phyloP scores from a whole-genome alignment of 2,113 vertebrate genomes.

The Eublepharis macularius region DNA sequence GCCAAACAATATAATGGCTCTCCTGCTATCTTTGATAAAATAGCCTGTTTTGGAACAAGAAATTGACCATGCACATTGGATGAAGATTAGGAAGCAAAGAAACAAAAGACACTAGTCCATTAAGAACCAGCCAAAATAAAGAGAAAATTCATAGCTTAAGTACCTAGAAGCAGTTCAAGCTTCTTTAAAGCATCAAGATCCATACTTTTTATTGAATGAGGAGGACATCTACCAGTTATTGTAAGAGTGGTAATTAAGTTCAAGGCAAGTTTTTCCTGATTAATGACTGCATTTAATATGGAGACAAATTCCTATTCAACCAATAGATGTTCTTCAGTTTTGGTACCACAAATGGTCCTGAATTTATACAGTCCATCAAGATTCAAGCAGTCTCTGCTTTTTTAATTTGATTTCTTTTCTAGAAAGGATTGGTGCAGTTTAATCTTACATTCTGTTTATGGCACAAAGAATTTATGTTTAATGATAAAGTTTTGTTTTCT shows the following conservation, averaged over 20 bases:
- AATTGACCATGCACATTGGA: neutral
- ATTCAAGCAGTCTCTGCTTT: neutral
- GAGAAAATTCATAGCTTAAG: constrained; percentile 41
- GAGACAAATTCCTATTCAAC: neutral
- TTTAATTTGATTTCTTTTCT: constrained; percentile 31
- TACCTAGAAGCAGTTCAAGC: neutral
- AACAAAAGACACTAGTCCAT: constrained; percentile 26
- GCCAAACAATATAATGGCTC: constrained; percentile 18
- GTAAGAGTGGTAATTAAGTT: constrained; percentile 4
- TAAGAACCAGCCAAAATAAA: constrained; percentile 8
- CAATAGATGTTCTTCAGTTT: neutral
- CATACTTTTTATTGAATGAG: constrained; percentile 26
- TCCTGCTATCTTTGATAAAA: constrained; percentile 21
- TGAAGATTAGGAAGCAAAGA: constrained; percentile 14
- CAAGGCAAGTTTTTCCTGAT: neutral
- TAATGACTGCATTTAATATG: neutral
- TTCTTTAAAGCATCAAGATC: constrained; percentile 39
- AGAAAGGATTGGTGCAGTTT: constrained; percentile 24
- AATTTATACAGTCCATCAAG: constrained; percentile 11
- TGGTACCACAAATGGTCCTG: neutral
- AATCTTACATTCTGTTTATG: constrained; percentile 33
- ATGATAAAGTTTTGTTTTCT: constrained; percentile 37
- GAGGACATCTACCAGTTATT: constrained; percentile 13
- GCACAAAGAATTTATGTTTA: constrained; percentile 41
- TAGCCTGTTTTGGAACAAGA: neutral